Evolutionary conservation across 2,797 vertebrate genomes (phyloP).

Genomic region (Xenops minutus): DNA sequence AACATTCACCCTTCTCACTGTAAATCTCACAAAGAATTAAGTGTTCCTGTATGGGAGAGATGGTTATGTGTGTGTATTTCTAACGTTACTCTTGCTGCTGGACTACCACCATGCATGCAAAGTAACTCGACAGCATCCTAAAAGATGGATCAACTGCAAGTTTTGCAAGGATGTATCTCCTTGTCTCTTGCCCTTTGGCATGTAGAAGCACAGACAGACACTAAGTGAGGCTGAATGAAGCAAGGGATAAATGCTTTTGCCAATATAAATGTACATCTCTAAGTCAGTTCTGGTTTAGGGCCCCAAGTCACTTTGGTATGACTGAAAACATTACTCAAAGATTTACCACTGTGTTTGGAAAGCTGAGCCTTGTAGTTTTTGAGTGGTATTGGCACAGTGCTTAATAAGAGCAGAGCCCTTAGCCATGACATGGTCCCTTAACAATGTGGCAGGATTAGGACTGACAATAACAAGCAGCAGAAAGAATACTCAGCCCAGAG

Average conservation of each 20-base stretch:
- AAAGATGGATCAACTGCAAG: background rate
- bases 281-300: background rate
- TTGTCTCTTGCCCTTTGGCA: background rate
- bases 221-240: background rate
- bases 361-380: background rate
- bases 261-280: background rate
- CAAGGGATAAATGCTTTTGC: background rate
- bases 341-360: background rate
- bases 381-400: background rate
- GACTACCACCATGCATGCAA: background rate
- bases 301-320: background rate
- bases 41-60: background rate
- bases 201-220: background rate
- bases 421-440: background rate
- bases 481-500: background rate
- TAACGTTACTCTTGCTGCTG: background rate
- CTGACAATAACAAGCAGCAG: background rate
- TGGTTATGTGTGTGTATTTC: background rate
- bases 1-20: background rate
- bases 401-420: background rate
- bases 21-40: constrained; percentile 11
- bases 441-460: background rate
- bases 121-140: background rate
- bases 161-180: background rate
- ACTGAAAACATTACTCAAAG: constrained; percentile 6